A percentile compares a stretch with the other conserved stretches of the same genome.
phyloP scores from a whole-genome alignment of 2,113 vertebrate genomes.

The Cyanoderma ruficeps region DNA sequence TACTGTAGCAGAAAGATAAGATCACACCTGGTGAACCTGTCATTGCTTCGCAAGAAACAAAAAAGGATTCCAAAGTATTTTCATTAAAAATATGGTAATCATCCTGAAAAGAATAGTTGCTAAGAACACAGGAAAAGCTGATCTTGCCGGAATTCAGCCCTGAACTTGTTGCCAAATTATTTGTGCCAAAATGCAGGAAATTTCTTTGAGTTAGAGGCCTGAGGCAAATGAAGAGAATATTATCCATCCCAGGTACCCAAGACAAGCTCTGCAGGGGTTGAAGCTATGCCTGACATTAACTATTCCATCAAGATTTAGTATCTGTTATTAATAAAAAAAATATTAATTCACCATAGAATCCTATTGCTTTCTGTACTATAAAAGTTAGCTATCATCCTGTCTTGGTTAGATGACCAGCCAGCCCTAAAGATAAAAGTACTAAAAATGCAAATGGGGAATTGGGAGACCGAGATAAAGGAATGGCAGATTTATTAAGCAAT shows the following conservation, averaged over 20 bases:
- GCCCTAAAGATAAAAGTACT: slow-evolving; percentile 52
- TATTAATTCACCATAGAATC: neutral
- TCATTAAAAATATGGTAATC: neutral
- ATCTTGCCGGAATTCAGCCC: neutral
- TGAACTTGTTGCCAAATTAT: neutral
- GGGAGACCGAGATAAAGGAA: slow-evolving; percentile 28
- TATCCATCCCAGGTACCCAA: neutral
- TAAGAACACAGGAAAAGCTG: neutral
- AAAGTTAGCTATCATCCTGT: neutral
- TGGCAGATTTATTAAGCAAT: slow-evolving; percentile 63
- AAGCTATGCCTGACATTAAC: neutral
- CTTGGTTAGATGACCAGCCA: slow-evolving; percentile 38
- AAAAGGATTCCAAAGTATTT: neutral
- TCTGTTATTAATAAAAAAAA: slow-evolving; percentile 14
- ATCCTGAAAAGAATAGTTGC: neutral
- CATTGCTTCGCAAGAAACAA: neutral
- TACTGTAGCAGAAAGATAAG: neutral
- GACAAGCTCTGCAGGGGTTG: neutral
- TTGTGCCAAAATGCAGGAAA: neutral
- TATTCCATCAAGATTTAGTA: slow-evolving; percentile 8
- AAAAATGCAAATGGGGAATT: slow-evolving; percentile 33
- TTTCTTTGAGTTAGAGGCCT: neutral
- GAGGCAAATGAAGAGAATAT: neutral
- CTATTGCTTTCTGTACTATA: slow-evolving; percentile 18
- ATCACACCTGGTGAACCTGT: neutral